Evolutionary conservation across 2,888 invertebrate species (phyloP).

Genomic region (Melanargia galathea): DNA sequence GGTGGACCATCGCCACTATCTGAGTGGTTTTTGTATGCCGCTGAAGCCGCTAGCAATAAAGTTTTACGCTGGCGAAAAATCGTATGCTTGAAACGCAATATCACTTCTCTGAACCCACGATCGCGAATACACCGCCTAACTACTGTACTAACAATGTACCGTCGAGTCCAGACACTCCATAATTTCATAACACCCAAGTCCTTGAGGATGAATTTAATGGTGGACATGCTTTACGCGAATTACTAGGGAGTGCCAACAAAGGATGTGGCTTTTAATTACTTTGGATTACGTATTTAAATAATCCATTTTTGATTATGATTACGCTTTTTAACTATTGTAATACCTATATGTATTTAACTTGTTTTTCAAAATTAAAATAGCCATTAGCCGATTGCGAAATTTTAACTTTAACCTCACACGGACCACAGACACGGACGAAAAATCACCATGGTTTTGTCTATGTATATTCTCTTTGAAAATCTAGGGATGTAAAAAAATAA

Average conservation of each 20-base stretch:
- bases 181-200: slow-evolving; percentile 61
- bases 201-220: slow-evolving; percentile 55
- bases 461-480: too few relatives aligned
- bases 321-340: too few relatives aligned
- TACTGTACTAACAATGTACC: slow-evolving; percentile 59
- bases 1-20: slow-evolving; percentile 50
- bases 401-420: too few relatives aligned
- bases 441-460: too few relatives aligned
- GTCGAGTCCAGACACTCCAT: slow-evolving; percentile 66
- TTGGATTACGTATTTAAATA: background rate
- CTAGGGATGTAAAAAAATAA: too few relatives aligned
- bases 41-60: slow-evolving; percentile 66
- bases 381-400: too few relatives aligned
- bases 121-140: slow-evolving; percentile 65
- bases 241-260: background rate
- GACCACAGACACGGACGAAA: too few relatives aligned
- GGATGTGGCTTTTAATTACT: background rate
- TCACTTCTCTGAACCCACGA: slow-evolving; percentile 63
- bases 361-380: too few relatives aligned
- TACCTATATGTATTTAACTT: too few relatives aligned
- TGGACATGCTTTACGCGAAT: slow-evolving; percentile 54
- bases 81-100: slow-evolving; percentile 65
- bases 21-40: slow-evolving; percentile 61
- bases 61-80: slow-evolving; percentile 63
- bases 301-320: background rate